Evolutionary conservation across 2,113 vertebrate species (phyloP).

Genomic region (Varanus salvator): DNA sequence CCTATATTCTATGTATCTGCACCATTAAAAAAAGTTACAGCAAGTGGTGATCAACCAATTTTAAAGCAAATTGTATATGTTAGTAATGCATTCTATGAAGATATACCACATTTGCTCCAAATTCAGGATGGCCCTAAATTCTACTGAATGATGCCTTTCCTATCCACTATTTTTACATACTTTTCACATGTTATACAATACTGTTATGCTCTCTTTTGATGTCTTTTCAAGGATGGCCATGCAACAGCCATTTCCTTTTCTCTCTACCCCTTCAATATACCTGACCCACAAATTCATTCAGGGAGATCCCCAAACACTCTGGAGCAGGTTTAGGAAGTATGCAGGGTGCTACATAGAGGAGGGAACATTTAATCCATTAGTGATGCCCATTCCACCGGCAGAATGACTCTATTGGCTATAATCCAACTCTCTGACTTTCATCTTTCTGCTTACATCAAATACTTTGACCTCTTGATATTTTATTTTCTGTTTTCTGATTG

Average conservation of each 20-base stretch:
- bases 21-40: not conserved
- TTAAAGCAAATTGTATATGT: not conserved
- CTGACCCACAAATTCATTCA: too few species aligned
- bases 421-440: not conserved
- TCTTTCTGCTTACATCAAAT: not conserved
- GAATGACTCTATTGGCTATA: too few species aligned
- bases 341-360: too few species aligned
- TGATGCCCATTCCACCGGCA: too few species aligned
- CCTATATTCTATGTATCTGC: not conserved
- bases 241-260: too few species aligned
- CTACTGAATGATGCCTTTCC: not conserved
- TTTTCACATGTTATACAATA: not conserved
- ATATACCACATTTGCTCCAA: not conserved
- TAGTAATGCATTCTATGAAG: not conserved
- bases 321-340: too few species aligned
- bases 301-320: too few species aligned
- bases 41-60: not conserved
- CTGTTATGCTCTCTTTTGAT: too few species aligned
- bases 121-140: not conserved
- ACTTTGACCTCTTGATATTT: not conserved
- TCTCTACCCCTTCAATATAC: too few species aligned
- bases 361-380: too few species aligned
- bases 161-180: not conserved
- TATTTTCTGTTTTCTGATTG: not conserved
- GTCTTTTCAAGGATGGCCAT: too few species aligned